Base-by-base conservation (phyloP, 2,888 invertebrate species). In the Nomada fabriciana region DNA sequence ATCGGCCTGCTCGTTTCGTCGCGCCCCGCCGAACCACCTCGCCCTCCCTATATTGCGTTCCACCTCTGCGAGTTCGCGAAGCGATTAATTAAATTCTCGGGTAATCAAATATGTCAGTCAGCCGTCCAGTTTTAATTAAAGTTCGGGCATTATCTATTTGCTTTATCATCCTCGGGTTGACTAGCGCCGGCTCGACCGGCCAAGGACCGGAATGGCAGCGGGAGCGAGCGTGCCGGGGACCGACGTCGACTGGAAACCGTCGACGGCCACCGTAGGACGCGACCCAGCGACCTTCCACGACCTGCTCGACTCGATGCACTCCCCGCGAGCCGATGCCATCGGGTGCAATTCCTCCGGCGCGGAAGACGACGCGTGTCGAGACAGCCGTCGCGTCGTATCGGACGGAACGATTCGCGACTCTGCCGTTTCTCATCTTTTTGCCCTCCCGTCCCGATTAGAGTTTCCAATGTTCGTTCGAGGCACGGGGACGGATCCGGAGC, bases 51-150 rank as follows among this genome's bases (percentile, higher is more conserved):
- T 36, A 36, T 36, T 36, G 36, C 82, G 76, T 77, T 67, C 64
- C 69, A 55, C 70, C 71, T 70, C 70, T 47, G 82, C 82, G 86
- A 88, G 90, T 90, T 87, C 89, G 89, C 90, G 90, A 91, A 90
- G 92, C 93, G 93, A 94, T 94, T 93, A 94, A 94, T 94, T 94
- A 93, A 93, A 94, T 93, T 94, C 93, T 93, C 92, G 92, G 90
- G 91, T 94, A 93, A 94, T 93, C 93, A 93, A 94, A 93, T 93
- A 92, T 91, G 94, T 94, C 94, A 92, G 91, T 94, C 94, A 93
- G 91, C 92, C 92, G 92, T 93, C 93, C 91, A 92, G 92, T 94
- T 94, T 93, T 93, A 94, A 93, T 93, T 93, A 94, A 94, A 93
- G 91, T 94, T 94, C 90, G 91, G 92, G 93, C 93, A 93, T 93